Evolutionary conservation across 2,113 vertebrate genomes (phyloP).

Genomic region (Sardina pilchardus): DNA sequence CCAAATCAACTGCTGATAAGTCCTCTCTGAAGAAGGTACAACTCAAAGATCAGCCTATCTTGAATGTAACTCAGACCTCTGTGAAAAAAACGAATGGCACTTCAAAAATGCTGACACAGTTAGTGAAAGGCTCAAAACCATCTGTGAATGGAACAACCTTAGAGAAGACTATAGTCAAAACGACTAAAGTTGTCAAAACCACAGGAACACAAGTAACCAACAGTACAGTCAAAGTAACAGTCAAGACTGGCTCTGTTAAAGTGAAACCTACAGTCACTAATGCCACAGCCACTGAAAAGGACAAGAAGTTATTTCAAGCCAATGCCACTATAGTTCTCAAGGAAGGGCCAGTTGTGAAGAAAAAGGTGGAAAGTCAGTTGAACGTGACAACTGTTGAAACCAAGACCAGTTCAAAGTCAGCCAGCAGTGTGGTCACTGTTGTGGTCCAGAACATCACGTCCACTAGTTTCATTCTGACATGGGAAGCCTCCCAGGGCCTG

Average conservation of each 20-base stretch:
- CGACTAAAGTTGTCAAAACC: conserved; percentile 39
- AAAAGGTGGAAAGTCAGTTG: conserved; percentile 41
- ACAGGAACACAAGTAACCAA: conserved; percentile 50
- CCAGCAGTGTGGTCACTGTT: conserved; percentile 59
- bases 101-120: conserved; percentile 47
- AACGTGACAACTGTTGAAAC: conserved; percentile 48
- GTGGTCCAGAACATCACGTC: conserved; percentile 62
- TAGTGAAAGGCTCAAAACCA: conserved; percentile 42
- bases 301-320: conserved; percentile 24
- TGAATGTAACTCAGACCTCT: conserved; percentile 55
- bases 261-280: conserved; percentile 15
- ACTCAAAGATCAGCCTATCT: conserved; percentile 64
- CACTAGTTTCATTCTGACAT: conserved; percentile 67
- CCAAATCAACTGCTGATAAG: conserved; percentile 39
- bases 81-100: conserved; percentile 51
- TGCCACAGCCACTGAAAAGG: conserved; percentile 33
- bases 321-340: conserved; percentile 1
- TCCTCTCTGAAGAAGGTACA: conserved; percentile 48
- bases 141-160: conserved; percentile 31
- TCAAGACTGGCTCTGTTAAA: conserved; percentile 40
- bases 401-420: conserved; percentile 37
- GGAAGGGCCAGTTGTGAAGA: conserved; percentile 22
- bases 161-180: background rate
- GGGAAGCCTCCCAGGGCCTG: conserved; percentile 74
- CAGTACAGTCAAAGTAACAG: conserved; percentile 38